These are phyloP conservation scores for Gymnodraco acuticeps DNA, from an alignment of 2,797 vertebrate genomes.

Conservation along the genomic window DNA sequence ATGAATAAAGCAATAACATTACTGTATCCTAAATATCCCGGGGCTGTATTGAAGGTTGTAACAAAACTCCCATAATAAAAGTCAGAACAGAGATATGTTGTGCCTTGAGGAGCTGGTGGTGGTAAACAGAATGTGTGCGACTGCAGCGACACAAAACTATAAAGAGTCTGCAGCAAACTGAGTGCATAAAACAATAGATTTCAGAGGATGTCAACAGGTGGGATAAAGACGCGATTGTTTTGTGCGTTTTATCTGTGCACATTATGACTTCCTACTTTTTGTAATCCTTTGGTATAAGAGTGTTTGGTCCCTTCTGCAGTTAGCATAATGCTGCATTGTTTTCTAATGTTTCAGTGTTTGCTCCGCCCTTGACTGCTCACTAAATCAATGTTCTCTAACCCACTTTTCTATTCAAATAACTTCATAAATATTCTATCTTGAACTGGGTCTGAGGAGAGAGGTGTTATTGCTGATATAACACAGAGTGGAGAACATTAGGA, in stretches of 20 bases:
- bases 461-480: slow-evolving; percentile 34
- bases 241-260: slow-evolving; percentile 4
- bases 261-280: not conserved
- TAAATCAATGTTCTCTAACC: slow-evolving; percentile 49
- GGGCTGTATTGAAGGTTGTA: slow-evolving; percentile 34
- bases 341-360: slow-evolving; percentile 20
- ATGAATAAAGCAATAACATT: slow-evolving; percentile 17
- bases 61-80: slow-evolving; percentile 27
- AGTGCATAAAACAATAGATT: slow-evolving; percentile 36
- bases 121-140: slow-evolving; percentile 50
- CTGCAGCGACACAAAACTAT: slow-evolving; percentile 56
- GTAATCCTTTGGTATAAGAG: slow-evolving; percentile 6
- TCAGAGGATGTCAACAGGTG: slow-evolving; percentile 34
- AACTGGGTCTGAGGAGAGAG: slow-evolving; percentile 24
- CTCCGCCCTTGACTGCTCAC: slow-evolving; percentile 22
- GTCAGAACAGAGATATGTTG: slow-evolving; percentile 20
- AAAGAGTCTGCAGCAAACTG: slow-evolving; percentile 49
- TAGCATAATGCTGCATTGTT: not conserved
- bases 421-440: slow-evolving; percentile 58
- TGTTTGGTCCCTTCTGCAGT: slow-evolving; percentile 3
- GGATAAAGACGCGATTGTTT: slow-evolving; percentile 23
- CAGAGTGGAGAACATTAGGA: slow-evolving; percentile 24
- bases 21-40: not conserved
- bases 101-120: slow-evolving; percentile 16
- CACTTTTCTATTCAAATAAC: slow-evolving; percentile 47